phyloP scores from a whole-genome alignment of 2,113 vertebrate genomes.

The Neoarius graeffei region DNA sequence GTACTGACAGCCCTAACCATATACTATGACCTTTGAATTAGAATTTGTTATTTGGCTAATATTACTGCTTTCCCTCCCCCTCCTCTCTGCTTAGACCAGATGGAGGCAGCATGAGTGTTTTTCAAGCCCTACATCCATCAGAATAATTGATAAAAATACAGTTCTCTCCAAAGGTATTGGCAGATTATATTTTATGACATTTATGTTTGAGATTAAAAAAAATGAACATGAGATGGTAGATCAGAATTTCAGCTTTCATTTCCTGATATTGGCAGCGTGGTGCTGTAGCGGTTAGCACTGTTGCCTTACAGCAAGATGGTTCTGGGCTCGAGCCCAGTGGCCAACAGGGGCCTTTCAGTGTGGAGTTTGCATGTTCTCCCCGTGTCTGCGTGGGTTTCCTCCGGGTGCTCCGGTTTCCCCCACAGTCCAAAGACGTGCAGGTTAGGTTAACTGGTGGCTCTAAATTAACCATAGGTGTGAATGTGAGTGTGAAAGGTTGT shows the following conservation, averaged over 20 bases:
- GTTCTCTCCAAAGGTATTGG: neutral
- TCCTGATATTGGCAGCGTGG: neutral
- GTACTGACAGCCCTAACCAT: neutral
- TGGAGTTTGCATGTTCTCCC: too few species aligned
- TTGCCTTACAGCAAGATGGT: too few species aligned
- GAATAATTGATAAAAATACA: constrained; percentile 6
- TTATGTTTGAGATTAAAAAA: neutral
- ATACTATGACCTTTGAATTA: neutral
- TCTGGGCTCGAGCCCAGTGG: too few species aligned
- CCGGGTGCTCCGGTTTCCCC: too few species aligned
- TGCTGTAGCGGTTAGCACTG: too few species aligned
- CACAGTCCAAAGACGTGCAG: too few species aligned
- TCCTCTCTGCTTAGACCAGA: neutral
- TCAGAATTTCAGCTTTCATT: neutral
- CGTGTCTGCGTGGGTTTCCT: too few species aligned
- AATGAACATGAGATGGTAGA: neutral
- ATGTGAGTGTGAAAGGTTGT: too few species aligned
- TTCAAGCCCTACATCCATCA: constrained; percentile 10
- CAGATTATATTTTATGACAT: too few species aligned
- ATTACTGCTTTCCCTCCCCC: neutral
- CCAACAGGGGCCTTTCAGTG: too few species aligned
- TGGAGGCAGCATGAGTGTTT: neutral
- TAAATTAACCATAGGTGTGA: too few species aligned
- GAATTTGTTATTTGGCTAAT: neutral
- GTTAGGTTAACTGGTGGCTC: too few species aligned